Conservation (phyloP, 2,888 invertebrate species). For the Drosophila anomalipes region DNA sequence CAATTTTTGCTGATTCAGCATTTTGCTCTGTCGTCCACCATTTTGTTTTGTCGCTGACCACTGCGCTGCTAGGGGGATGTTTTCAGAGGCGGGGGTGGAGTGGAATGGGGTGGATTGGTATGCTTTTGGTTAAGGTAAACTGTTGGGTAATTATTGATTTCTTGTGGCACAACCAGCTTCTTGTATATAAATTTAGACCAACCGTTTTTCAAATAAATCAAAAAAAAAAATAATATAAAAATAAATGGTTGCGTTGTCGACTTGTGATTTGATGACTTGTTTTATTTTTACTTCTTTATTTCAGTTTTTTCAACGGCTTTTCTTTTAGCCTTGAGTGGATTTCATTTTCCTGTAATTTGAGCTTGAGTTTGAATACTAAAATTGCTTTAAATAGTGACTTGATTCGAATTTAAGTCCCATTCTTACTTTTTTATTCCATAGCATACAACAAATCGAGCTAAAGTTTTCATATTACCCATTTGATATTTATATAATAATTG, state of each 20-base stretch:
- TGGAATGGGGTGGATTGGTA: background rate
- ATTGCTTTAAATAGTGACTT: background rate
- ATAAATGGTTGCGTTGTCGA: constrained; percentile 1
- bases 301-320: background rate
- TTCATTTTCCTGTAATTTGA: background rate
- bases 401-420: background rate
- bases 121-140: constrained; percentile 33
- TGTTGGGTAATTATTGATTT: constrained; percentile 59
- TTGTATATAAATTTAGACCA: constrained; percentile 15
- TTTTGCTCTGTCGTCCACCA: constrained; percentile 46
- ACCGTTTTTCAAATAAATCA: constrained; percentile 14
- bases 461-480: background rate
- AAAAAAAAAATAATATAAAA: background rate
- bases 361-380: background rate
- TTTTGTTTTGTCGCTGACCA: constrained; percentile 59
- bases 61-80: constrained; percentile 31
- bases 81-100: background rate
- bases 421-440: background rate
- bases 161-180: constrained; percentile 24
- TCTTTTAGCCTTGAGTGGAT: background rate
- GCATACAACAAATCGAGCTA: background rate
- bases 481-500: background rate
- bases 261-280: constrained; percentile 11
- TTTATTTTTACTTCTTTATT: background rate
- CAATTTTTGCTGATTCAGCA: constrained; percentile 50